A percentile compares a stretch with the other conserved stretches of the same genome.
These are phyloP conservation scores for Bombus polaris DNA, from an alignment of 1,140 invertebrate genomes.

Conservation along the genomic window DNA sequence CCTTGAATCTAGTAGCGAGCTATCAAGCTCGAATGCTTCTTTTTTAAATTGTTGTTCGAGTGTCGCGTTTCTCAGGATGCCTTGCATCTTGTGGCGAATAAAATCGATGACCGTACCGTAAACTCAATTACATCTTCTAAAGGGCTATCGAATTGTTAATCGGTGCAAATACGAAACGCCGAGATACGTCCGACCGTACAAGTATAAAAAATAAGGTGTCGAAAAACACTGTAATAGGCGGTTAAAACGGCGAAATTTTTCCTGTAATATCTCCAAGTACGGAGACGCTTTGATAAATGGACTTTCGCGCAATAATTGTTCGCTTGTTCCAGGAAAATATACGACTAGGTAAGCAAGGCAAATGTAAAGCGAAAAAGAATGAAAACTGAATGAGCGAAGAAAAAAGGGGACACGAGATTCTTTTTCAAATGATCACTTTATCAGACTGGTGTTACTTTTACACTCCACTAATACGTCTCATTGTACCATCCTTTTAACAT, in stretches of 20 bases:
- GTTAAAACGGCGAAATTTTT: constrained; percentile 2
- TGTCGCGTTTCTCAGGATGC: background rate
- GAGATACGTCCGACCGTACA: too few species aligned
- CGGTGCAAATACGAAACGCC: background rate
- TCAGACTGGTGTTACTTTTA: constrained; percentile 23
- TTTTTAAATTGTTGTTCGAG: background rate
- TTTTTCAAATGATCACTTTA: constrained; percentile 29
- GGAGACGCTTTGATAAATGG: constrained; percentile 40
- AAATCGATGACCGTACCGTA: background rate
- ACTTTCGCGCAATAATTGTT: constrained; percentile 31
- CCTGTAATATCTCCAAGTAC: background rate
- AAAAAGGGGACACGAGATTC: background rate
- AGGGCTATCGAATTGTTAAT: background rate
- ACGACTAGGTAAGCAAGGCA: constrained; percentile 20
- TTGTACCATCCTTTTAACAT: too few species aligned
- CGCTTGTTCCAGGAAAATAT: constrained; percentile 12
- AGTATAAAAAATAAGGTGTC: background rate
- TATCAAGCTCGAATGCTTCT: background rate
- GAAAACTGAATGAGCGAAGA: background rate
- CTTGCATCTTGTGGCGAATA: background rate
- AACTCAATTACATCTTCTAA: background rate
- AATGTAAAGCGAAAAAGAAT: constrained; percentile 15
- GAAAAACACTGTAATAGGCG: background rate
- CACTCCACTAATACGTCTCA: background rate
- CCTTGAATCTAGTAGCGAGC: background rate